These are phyloP conservation scores for Drosophila micromelanica DNA, from an alignment of 1,140 invertebrate genomes.

Conservation along the genomic window DNA sequence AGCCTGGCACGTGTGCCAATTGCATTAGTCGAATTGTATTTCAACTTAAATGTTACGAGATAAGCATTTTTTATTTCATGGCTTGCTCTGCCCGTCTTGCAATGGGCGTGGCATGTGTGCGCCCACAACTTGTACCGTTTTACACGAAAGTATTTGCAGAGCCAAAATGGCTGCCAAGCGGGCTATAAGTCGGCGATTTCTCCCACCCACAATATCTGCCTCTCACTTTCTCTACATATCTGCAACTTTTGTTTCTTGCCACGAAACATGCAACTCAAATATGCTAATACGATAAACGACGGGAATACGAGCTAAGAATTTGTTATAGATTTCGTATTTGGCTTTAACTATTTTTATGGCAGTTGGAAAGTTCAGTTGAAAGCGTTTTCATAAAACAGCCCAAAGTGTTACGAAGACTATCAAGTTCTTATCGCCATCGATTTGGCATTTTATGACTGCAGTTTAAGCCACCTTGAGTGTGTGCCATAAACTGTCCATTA, in stretches of 20 bases:
- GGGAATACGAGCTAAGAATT: slow-evolving; percentile 21
- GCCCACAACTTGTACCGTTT: slow-evolving; percentile 45
- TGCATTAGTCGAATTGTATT: slow-evolving; percentile 79
- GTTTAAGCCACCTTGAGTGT: too few species aligned
- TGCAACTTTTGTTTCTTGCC: not conserved
- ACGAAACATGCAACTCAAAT: slow-evolving; percentile 26
- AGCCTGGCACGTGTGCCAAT: slow-evolving; percentile 60
- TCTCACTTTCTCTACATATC: not conserved
- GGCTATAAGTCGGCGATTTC: slow-evolving; percentile 40
- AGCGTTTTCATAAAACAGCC: slow-evolving; percentile 17
- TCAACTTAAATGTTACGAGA: slow-evolving; percentile 73
- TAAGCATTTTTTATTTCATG: slow-evolving; percentile 65
- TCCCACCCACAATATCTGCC: not conserved
- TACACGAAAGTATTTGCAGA: slow-evolving; percentile 53
- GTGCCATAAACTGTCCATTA: too few species aligned
- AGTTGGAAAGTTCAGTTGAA: slow-evolving; percentile 31
- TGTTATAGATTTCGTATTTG: slow-evolving; percentile 41
- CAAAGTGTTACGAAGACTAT: slow-evolving; percentile 5
- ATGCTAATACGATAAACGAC: slow-evolving; percentile 34
- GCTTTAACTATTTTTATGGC: slow-evolving; percentile 58
- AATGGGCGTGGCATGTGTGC: slow-evolving; percentile 13
- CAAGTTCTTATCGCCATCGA: not conserved
- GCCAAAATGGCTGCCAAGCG: slow-evolving; percentile 56
- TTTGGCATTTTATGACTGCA: too few species aligned
- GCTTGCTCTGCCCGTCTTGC: slow-evolving; percentile 1